Conservation (phyloP, 2,797 vertebrate species). For the Phrynocephalus forsythii region DNA sequence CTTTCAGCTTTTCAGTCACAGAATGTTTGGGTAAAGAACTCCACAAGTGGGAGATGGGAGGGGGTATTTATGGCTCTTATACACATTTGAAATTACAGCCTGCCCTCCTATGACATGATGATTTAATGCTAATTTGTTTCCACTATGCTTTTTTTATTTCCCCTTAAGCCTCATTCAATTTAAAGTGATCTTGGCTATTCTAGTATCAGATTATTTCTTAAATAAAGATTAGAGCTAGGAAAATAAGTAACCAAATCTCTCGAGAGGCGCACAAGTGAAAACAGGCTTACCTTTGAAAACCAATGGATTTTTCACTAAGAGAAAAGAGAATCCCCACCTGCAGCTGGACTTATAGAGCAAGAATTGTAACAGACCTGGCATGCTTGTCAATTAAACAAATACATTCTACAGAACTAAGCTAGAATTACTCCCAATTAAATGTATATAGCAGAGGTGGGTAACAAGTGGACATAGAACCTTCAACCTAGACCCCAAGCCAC, state of each 20-base stretch:
- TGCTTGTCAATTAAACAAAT: background rate
- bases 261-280: too few relatives aligned
- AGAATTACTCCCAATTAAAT: background rate
- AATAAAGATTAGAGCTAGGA: background rate
- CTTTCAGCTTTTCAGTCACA: background rate
- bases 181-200: background rate
- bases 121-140: constrained; percentile 9
- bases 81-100: constrained; percentile 8
- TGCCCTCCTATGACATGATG: background rate
- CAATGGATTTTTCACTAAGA: background rate
- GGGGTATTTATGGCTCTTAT: constrained; percentile 15
- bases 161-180: background rate
- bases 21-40: constrained; percentile 16
- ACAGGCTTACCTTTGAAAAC: background rate
- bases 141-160: background rate
- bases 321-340: background rate
- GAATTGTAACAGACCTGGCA: background rate
- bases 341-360: background rate
- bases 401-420: background rate
- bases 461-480: too few relatives aligned
- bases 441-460: too few relatives aligned
- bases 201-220: background rate
- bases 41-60: constrained; percentile 14
- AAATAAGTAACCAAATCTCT: background rate
- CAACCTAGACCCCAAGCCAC: too few relatives aligned